Conservation (phyloP, 2,797 vertebrate species). For the Fistularia tabacaria region DNA sequence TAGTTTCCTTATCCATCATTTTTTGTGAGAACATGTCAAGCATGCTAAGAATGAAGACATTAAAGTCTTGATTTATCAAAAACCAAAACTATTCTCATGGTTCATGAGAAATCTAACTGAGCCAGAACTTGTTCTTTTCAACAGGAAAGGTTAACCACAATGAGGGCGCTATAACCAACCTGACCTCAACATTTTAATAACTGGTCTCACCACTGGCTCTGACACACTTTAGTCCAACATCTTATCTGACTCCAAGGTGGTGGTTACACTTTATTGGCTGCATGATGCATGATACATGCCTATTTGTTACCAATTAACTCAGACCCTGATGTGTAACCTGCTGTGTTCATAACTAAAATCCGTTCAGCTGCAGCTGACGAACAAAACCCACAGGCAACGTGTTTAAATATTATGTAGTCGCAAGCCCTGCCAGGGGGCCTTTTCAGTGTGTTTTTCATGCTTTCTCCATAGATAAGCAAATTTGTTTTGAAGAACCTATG, state of each 20-base stretch:
- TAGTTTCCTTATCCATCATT: slow-evolving; percentile 7
- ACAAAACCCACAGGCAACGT: slow-evolving; percentile 25
- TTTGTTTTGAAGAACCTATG: too few relatives aligned
- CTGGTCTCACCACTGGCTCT: slow-evolving; percentile 24
- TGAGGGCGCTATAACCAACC: slow-evolving; percentile 35
- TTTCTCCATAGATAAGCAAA: neutral
- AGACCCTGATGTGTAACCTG: slow-evolving; percentile 22
- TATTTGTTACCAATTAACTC: slow-evolving; percentile 67
- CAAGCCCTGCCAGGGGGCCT: slow-evolving; percentile 4
- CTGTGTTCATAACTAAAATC: slow-evolving; percentile 29
- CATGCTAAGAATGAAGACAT: neutral
- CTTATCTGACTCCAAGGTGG: slow-evolving; percentile 4
- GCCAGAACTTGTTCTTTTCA: neutral
- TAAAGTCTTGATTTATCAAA: neutral
- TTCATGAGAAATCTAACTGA: too few relatives aligned
- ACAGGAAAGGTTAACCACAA: slow-evolving; percentile 26
- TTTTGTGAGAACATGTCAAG: slow-evolving; percentile 2
- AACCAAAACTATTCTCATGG: too few relatives aligned
- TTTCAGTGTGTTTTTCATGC: slow-evolving; percentile 4
- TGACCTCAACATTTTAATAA: slow-evolving; percentile 51
- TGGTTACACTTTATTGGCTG: slow-evolving; percentile 38
- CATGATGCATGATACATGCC: slow-evolving; percentile 31
- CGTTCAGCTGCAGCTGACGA: slow-evolving; percentile 31
- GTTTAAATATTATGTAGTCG: slow-evolving; percentile 18
- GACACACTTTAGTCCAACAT: neutral